These are phyloP conservation scores for roundworm (Caenorhabditis elegans) DNA, from an alignment of 1,140 invertebrate species.

Conservation along the genomic window DNA sequence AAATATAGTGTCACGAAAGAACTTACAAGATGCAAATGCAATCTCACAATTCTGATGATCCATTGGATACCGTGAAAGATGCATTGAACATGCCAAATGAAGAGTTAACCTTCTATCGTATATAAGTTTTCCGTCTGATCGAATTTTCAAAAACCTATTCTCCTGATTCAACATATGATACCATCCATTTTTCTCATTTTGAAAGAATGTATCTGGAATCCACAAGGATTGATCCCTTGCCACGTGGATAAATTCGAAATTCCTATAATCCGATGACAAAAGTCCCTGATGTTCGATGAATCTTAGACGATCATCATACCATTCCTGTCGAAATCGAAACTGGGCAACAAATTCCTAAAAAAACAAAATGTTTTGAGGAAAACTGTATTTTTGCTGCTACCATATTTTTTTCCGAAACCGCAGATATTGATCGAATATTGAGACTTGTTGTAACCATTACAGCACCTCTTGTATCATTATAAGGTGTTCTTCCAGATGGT, in stretches of 20 bases:
- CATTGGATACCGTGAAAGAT: conserved; percentile 51
- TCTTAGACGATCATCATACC: conserved; percentile 61
- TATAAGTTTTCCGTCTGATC: conserved; percentile 52
- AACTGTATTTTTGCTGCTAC: neutral
- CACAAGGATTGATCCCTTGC: conserved; percentile 84
- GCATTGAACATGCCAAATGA: conserved; percentile 51
- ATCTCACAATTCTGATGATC: conserved; percentile 51
- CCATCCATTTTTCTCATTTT: conserved; percentile 84
- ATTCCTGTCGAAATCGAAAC: conserved; percentile 64
- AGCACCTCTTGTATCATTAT: conserved; percentile 57
- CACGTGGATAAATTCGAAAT: conserved; percentile 76
- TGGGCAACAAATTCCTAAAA: conserved; percentile 65
- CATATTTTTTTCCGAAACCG: conserved; percentile 64
- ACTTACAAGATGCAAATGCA: conserved; percentile 53
- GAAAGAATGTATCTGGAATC: conserved; percentile 96
- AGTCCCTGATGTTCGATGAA: conserved; percentile 48
- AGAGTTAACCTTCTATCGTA: conserved; percentile 51
- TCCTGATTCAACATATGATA: conserved; percentile 54
- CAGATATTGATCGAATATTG: conserved; percentile 61
- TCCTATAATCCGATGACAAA: conserved; percentile 67
- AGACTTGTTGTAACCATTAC: conserved; percentile 59
- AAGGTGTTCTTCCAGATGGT: conserved; percentile 56
- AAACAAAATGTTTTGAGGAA: neutral
- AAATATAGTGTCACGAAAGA: neutral
- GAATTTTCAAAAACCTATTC: conserved; percentile 50